phyloP scores from a whole-genome alignment of 1,140 invertebrate species.

The Geopemphigus sp. region DNA sequence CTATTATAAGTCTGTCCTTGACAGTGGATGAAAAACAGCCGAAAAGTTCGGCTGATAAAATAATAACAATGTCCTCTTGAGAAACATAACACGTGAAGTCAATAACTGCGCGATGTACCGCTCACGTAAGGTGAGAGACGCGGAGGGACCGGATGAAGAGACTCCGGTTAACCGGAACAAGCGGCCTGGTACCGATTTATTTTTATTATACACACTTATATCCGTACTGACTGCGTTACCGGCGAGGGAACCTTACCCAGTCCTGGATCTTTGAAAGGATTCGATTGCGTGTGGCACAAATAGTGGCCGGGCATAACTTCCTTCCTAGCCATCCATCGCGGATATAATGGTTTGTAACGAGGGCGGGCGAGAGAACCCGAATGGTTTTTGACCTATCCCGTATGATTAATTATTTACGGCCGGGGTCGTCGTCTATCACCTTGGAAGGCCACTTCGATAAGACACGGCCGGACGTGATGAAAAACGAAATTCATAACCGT shows the following conservation, averaged over 20 bases:
- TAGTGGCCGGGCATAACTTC: no score
- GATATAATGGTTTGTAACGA: constrained; percentile 7
- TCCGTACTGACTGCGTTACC: background rate
- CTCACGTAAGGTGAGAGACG: constrained; percentile 13
- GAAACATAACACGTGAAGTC: background rate
- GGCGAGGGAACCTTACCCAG: no score
- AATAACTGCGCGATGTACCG: no score
- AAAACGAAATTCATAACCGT: constrained; percentile 31
- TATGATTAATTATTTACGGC: constrained; percentile 27
- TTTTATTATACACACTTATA: constrained; percentile 29
- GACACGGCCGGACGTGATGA: constrained; percentile 17
- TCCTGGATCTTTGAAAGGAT: no score
- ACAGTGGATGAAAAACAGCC: background rate
- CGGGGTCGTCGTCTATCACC: constrained; percentile 2
- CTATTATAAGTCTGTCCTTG: background rate
- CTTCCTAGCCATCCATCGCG: background rate
- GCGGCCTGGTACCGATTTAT: constrained; percentile 12
- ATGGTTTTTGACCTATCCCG: constrained; percentile 4
- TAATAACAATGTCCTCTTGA: constrained; percentile 7
- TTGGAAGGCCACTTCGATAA: constrained; percentile 10
- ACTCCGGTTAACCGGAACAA: constrained; percentile 37
- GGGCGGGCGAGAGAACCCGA: background rate
- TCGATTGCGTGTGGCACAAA: constrained; percentile 32
- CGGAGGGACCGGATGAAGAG: constrained; percentile 26
- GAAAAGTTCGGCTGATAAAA: background rate